Evolutionary conservation across 2,888 invertebrate species (phyloP), one percentile per base, ranked within the genome.

Genomic region (Emmelina monodactyla): DNA sequence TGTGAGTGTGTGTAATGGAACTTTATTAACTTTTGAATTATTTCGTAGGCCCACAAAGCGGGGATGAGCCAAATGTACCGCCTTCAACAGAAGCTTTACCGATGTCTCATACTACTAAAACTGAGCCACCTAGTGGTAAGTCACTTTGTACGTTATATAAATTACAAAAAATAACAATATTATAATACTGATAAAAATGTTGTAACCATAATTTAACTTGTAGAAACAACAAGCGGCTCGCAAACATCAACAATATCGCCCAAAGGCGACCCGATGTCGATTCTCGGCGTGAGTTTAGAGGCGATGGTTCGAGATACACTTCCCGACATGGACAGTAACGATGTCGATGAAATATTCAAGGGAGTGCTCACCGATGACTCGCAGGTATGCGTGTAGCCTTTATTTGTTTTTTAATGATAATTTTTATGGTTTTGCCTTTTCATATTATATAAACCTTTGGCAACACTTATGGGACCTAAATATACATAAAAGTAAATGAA

Each of bases 291-390:
- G 48, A 90, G 86, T 56, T 62, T 92, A 37, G 91, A 91, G 54
- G 86, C 88, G 1, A 89, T 88, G 83, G 87, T 85, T 35, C 73
- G 84, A 16, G 85, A 85, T 42, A 79, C 85, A 2, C 68, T 94
- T 38, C 89, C 92, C 1, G 92, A 91, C 50, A 94, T 94, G 85
- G 93, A 94, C 65, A 88, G 90, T 56, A 92, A 92, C 62, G 94
- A 94, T 50, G 92, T 94, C 1, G 94, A 94, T 56, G 94, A 94
- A 64, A 89, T 94, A 55, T 92, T 95, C 68, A 93, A 94, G 72
- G 92, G 90, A 30, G 92, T 94, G 39, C 83, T 91, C 37, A 91
- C 89, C n/a, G 90, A 91, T 55, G 90, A 91, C 59, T 88, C 88
- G 7, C 82, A 82, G 73, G 81, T 78, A 44, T 25, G 13, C 14